phyloP scores from a whole-genome alignment of 1,140 invertebrate species.

The Lepidostoma basale region DNA sequence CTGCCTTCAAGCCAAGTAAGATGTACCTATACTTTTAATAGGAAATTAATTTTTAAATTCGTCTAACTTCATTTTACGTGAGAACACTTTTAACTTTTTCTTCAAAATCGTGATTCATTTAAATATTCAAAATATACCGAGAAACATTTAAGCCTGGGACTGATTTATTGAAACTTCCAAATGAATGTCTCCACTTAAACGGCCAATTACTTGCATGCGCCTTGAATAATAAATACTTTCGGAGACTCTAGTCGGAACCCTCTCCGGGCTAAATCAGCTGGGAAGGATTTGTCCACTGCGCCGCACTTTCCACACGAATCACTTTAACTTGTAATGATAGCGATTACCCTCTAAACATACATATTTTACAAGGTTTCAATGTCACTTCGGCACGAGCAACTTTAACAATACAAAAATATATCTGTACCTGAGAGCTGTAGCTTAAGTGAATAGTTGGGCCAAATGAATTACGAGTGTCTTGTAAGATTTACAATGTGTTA shows the following conservation, averaged over 20 bases:
- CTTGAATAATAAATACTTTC: conserved; percentile 16
- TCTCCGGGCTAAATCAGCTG: neutral
- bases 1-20: too few species aligned
- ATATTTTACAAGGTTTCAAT: too few species aligned
- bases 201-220: conserved; percentile 14
- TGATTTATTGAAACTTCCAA: conserved; percentile 20
- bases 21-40: too few species aligned
- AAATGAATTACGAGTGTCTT: too few species aligned
- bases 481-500: too few species aligned
- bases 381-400: too few species aligned
- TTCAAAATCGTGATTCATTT: neutral
- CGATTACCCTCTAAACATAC: too few species aligned
- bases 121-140: conserved; percentile 11
- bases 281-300: neutral
- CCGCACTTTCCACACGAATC: neutral
- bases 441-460: too few species aligned
- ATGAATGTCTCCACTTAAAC: conserved; percentile 1
- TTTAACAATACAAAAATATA: too few species aligned
- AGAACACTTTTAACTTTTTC: neutral
- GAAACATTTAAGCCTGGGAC: neutral
- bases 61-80: neutral
- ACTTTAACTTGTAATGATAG: neutral
- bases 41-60: too few species aligned
- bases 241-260: neutral
- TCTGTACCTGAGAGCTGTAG: too few species aligned